phyloP scores from a whole-genome alignment of 1,140 invertebrate species.

The Nixonia krombeini region DNA sequence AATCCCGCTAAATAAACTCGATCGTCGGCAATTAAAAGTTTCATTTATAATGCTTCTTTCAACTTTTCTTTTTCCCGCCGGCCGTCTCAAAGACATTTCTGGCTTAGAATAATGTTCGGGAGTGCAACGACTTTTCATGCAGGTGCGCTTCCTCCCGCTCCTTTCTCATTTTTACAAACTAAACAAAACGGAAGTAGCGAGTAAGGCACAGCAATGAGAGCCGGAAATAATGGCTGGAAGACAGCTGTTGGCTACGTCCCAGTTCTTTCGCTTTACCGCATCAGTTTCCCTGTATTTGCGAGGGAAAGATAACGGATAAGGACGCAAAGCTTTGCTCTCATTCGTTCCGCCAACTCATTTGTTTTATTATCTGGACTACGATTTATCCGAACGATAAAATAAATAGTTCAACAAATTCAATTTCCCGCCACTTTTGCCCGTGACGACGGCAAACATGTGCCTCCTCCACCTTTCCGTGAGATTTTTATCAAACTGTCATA shows the following conservation, averaged over 20 bases:
- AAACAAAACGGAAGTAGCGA: constrained; percentile 10
- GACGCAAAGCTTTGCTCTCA: not conserved
- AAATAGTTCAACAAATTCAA: too few species aligned
- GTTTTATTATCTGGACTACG: too few species aligned
- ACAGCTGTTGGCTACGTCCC: constrained; percentile 19
- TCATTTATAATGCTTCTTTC: not conserved
- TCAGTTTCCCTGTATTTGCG: not conserved
- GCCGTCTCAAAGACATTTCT: not conserved
- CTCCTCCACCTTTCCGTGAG: too few species aligned
- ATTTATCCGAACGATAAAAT: too few species aligned
- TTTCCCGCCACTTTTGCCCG: too few species aligned
- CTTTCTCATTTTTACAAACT: constrained; percentile 8
- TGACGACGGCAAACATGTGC: too few species aligned
- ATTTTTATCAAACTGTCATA: too few species aligned
- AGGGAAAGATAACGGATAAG: constrained; percentile 8
- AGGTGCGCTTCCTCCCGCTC: not conserved
- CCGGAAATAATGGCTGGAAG: constrained; percentile 17
- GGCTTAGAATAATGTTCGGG: not conserved
- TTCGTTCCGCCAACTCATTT: too few species aligned
- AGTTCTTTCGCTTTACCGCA: constrained; percentile 11
- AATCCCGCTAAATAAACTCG: not conserved
- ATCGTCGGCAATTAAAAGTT: not conserved
- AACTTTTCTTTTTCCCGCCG: not conserved
- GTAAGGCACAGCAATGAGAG: constrained; percentile 1
- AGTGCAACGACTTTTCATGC: not conserved